Evolutionary conservation across 1,140 invertebrate species (phyloP), one percentile per base, ranked within the genome.

Genomic region (Muscidifurax raptorellus): DNA sequence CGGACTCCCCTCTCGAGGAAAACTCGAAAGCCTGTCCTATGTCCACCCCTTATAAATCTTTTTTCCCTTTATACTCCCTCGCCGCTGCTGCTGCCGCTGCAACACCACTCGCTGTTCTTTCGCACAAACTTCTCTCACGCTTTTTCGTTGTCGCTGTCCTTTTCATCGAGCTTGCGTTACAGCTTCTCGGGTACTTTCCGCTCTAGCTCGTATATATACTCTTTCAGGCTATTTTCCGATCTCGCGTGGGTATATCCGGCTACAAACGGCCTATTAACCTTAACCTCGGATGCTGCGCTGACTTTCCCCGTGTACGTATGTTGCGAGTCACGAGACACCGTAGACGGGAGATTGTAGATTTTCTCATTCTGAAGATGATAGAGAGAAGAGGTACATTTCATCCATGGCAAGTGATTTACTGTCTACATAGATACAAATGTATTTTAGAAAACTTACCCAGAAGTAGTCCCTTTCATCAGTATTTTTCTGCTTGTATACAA

Each of bases 241-340:
- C 27, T 44, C 27, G 25, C 18, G 30, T 27, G n/a, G 22, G 28
- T 7, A 25, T n/a, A 44, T 28, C 36, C 40, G 9, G 36, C 44
- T 27, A 59, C 0, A 13, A 0, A 32, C 44, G 77, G 36, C 77
- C 83, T 66, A 59, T 75, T 84, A 76, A 80, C 83, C 83, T 84
- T 80, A 84, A 80, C 77, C 78, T 80, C 25, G 12, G n/a, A 15
- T 7, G 6, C 32, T 22, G 25, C 12, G 47, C 47, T 44, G 7
- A 66, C 47, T 44, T 75, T 75, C 81, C 22, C 74, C 74, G 32
- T 18, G 22, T 7, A 13, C 15, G 69, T 9, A 18, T 0, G 27
- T 27, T n/a, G 28, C 66, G 66, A 69, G 66, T 30, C 66, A 59
- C 0, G 13, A 44, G n/a, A 71, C 27, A 44, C 22, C 22, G 32